Evolutionary conservation across 2,888 invertebrate genomes (phyloP), one percentile per base, ranked within the genome.

Genomic region (Drepanosiphum platanoidis): DNA sequence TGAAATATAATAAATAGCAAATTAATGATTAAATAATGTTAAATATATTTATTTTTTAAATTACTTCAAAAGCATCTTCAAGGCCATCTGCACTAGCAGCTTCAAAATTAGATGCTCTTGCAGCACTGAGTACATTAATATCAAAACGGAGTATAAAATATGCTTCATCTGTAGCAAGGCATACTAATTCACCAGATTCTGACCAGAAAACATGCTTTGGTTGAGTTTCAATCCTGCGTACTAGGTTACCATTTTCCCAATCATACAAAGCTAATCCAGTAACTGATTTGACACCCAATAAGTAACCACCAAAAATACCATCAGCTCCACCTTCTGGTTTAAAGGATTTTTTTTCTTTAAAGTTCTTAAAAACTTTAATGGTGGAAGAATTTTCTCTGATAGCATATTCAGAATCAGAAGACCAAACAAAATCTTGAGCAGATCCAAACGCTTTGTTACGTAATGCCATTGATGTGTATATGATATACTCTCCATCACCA

Each of bases 391-490:
- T 95, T 90, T 99, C 99, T 32, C 97, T 91, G 0, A 95, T 95
- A 0, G 95, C 95, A 88, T 95, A 96, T 88, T 98, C 96, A 52
- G 98, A 97, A 90, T 99, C 99, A 77, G 95, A 92, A 0, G 97
- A 97, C 99, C 99, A 99, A 0, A 99, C 99, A 90, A 99, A 99
- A 91, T 99, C 99, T 88, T 98, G 96, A 0, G 98, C 99, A 18
- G 96, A 94, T 0, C 99, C 99, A 89, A 99, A 99, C 1, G 98
- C 98, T 90, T 99, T 99, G 90, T 99, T 99, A 81, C 99, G 92
- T 87, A 99, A 91, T 0, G 99, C 99, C 98, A 99, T 98, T 0
- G 99, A 97, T 0, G 99, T 99, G 91, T 99, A 99, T 88, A 99
- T 99, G 77, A 99, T 99, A 90, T 98, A 99, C 90, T 99, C 99